Base-by-base conservation (phyloP, 2,888 invertebrate species). In the Tetanocera ferruginea region DNA sequence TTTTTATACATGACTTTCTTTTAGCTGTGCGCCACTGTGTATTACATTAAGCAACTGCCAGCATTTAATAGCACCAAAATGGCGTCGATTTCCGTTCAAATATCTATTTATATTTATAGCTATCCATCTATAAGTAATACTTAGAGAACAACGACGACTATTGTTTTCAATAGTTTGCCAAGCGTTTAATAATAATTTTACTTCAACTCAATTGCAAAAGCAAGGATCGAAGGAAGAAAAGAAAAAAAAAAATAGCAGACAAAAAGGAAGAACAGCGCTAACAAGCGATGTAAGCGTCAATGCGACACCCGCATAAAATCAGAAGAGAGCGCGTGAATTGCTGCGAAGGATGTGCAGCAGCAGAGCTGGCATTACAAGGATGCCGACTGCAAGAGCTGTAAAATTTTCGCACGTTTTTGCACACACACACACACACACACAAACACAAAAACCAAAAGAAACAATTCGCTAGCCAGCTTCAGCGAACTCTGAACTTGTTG, bases 271-370 rank as follows among this genome's bases (percentile, higher is more conserved):
- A 55, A 71, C 23, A 9, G 49, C 64, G 73, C 25, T 74, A 74
- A 74, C 73, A 64, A 74, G 62, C 64, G 49, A 23, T 51, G 75
- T 23, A 14, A 43, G 57, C 57, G 34, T 34, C 25, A 25, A 23
- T n/a, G 73, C 60, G 62, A 73, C 67, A 66, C 75, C 75, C 75
- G 67, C 75, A 75, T 52, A 52, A 75, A 66, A 55, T 66, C 75
- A 64, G 6, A 52, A 51, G 19, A 60, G 11, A 37, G 57, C 28
- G 62, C 43, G 43, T 6, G 19, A 34, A 52, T 17, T 51, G 23
- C 28, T 70, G 55, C 28, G 11, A 51, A 34, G 28, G 52, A 19
- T 25, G 71, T 17, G 57, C 37, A 34, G 55, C 57, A 72, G 14
- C 51, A 49, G 31, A n/a, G 25, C 62, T 28, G 62, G 52, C 9